phyloP scores from a whole-genome alignment of 2,888 invertebrate species.

The Chaetogeoica ovagalla region DNA sequence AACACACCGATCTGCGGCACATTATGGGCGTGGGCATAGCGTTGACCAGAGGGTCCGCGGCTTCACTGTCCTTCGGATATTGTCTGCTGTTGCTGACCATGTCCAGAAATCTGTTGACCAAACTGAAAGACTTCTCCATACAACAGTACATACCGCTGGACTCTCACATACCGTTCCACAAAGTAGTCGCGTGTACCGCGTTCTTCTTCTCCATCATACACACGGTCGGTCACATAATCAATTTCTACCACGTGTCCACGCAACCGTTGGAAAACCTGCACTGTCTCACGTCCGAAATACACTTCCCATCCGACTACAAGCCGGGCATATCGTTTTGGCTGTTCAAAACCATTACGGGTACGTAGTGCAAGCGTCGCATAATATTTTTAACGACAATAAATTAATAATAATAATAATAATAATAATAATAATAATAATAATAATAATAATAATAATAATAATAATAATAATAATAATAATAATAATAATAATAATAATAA shows the following conservation, averaged over 20 bases:
- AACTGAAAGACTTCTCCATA: slow-evolving; percentile 72
- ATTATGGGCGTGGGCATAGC: slow-evolving; percentile 98
- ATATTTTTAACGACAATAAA: too few relatives aligned
- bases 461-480: too few relatives aligned
- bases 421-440: too few relatives aligned
- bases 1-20: slow-evolving; percentile 90
- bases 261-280: slow-evolving; percentile 90
- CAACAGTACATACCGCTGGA: slow-evolving; percentile 70
- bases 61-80: slow-evolving; percentile 92
- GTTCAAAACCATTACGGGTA: slow-evolving; percentile 91
- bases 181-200: slow-evolving; percentile 93
- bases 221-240: slow-evolving; percentile 92
- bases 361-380: not conserved
- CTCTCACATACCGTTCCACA: slow-evolving; percentile 95
- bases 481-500: too few relatives aligned
- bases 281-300: slow-evolving; percentile 90
- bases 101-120: slow-evolving; percentile 89
- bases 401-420: too few relatives aligned
- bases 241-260: slow-evolving; percentile 96
- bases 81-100: slow-evolving; percentile 87
- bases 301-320: slow-evolving; percentile 90
- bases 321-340: slow-evolving; percentile 95
- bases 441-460: too few relatives aligned
- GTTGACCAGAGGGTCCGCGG: slow-evolving; percentile 91
- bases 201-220: slow-evolving; percentile 90